Base-by-base conservation (phyloP, 2,797 vertebrate species). In the Pyrocephalus nanus region DNA sequence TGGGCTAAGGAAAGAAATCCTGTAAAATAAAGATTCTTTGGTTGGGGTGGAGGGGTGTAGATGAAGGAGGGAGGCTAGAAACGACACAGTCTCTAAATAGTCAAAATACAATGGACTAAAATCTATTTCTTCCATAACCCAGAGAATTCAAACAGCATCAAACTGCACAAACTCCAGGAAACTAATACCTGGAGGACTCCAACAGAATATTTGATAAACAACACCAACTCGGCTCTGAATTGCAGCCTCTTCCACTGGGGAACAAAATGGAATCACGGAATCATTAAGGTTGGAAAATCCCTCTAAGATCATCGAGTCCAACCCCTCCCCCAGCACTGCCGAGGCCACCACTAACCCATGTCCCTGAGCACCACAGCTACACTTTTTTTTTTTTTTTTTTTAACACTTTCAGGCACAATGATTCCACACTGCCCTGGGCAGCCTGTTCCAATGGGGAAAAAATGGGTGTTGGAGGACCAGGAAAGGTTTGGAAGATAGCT, bases 41-140 rank as follows among this genome's bases (percentile, higher is more conserved):
- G 12, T 18, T n/a, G 12, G 12, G 4, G 9, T 1, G 1, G 3
- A 48, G 8, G 8, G 6, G 19, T 0, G 0, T 15, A 89, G 71
- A 40, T 43, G 38, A 8, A 75, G 25, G 11, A 47, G 6, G 18
- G 9, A 79, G 42, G 22, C 20, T 15, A 60, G 25, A 75, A 38
- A 58, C 78, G 18, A 34, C 9, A 48, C 11, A 4, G 3, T 7
- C 21, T 76, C 40, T 47, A 53, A 90, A 77, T 78, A 51, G 38
- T 57, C 71, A 40, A 71, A 80, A 58, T 20, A 47, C 4, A 80
- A 72, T 18, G 27, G 64, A 61, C 25, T 38, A 45, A 66, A 80
- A 69, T 12, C 32, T 60, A 6, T 40, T 93, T 88, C 57, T 86
- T 86, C 65, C 22, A 42, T 38, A 51, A 81, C 1, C 42, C 80